Evolutionary conservation across 1,140 invertebrate species (phyloP).

Genomic region (Neodiprion pinetum): DNA sequence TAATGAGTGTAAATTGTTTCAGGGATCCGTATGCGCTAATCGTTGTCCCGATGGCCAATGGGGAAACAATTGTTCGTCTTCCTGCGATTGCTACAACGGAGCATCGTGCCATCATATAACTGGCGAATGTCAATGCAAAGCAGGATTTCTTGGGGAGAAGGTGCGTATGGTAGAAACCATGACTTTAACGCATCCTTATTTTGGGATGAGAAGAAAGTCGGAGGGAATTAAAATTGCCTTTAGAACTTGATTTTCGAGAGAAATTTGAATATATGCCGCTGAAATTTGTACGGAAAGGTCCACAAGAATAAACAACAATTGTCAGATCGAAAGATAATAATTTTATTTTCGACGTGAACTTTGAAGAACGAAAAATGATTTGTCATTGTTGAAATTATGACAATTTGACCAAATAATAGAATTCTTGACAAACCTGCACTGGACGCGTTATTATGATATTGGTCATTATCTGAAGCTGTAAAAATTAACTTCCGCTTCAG

Average conservation of each 20-base stretch:
- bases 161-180: slow-evolving; percentile 54
- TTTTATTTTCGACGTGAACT: no score
- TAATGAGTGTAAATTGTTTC: slow-evolving; percentile 6
- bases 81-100: slow-evolving; percentile 90
- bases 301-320: no score
- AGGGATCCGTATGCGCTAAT: slow-evolving; percentile 78
- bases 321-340: no score
- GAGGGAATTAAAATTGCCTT: not conserved
- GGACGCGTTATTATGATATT: not conserved
- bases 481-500: no score
- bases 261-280: no score
- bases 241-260: not conserved
- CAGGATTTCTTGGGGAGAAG: slow-evolving; percentile 78
- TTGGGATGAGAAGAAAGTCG: no score
- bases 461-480: not conserved
- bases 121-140: slow-evolving; percentile 76
- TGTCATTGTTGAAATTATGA: not conserved
- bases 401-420: not conserved
- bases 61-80: slow-evolving; percentile 75
- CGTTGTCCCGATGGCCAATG: slow-evolving; percentile 76
- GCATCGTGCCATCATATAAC: slow-evolving; percentile 81
- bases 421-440: not conserved
- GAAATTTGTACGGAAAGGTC: no score
- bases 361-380: no score
- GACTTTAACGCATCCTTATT: no score